Evolutionary conservation across 2,113 vertebrate species (phyloP).

Genomic region (Haemorhous mexicanus): DNA sequence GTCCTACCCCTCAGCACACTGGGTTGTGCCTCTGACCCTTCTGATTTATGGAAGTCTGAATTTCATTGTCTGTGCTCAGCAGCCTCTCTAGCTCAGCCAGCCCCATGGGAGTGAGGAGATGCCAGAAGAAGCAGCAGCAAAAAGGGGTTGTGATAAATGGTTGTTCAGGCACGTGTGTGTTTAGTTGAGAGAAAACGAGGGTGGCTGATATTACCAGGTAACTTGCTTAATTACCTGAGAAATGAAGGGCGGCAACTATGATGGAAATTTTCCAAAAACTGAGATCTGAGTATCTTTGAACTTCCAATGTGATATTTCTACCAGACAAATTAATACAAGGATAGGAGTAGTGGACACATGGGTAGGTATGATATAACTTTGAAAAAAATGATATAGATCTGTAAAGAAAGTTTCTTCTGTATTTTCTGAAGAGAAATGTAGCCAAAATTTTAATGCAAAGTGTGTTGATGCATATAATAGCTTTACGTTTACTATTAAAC

Average conservation of each 20-base stretch:
- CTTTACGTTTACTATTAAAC: background rate
- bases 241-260: background rate
- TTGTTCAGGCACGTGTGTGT: fast-evolving
- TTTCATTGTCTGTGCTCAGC: background rate
- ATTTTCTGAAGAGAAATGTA: background rate
- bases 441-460: background rate
- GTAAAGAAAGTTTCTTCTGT: background rate
- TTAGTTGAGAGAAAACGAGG: background rate
- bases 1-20: background rate
- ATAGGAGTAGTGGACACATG: background rate
- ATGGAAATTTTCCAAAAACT: background rate
- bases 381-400: background rate
- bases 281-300: background rate
- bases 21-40: background rate
- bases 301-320: background rate
- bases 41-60: background rate
- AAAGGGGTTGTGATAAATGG: background rate
- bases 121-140: background rate
- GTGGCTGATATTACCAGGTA: background rate
- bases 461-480: background rate
- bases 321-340: background rate
- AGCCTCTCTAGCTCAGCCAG: background rate
- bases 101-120: background rate
- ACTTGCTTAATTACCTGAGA: background rate
- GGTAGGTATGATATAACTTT: background rate